Evolutionary conservation across 92 coral and sea anemone species (phyloP).

Genomic region (Pocillopora meandrina): DNA sequence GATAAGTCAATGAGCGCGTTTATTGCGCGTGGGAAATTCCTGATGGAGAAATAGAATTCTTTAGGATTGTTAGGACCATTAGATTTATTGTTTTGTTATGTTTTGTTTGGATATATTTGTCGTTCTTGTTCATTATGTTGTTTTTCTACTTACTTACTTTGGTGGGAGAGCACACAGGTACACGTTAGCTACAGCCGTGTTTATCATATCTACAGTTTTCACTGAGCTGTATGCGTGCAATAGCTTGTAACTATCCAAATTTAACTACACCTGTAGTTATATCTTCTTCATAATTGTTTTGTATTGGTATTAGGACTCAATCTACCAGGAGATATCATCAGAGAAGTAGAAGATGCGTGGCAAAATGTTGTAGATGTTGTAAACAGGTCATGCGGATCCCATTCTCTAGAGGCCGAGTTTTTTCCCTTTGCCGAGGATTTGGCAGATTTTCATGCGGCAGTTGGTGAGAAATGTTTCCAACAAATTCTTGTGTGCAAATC

Average conservation of each 20-base stretch:
- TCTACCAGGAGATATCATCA: constrained; percentile 12
- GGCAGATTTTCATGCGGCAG: no score
- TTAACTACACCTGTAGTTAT: neutral
- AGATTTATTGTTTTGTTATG: no score
- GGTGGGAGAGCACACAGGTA: no score
- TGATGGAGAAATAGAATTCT: no score
- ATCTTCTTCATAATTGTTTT: neutral
- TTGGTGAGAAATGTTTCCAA: constrained; percentile 3
- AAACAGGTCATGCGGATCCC: neutral
- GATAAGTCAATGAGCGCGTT: neutral
- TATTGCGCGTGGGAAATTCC: neutral
- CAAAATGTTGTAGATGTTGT: constrained; percentile 16
- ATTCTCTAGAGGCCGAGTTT: neutral
- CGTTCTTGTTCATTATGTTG: no score
- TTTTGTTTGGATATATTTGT: no score
- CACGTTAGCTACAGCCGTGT: no score
- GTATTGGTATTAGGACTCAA: neutral
- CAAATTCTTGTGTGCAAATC: no score
- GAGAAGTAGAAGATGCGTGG: constrained; percentile 22
- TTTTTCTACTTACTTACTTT: no score
- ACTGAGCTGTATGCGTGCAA: no score
- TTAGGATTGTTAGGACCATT: no score
- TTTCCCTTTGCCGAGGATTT: constrained; percentile 8
- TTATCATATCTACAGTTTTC: no score
- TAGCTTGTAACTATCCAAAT: neutral